These are phyloP conservation scores for Drosophila takahashii DNA, from an alignment of 1,140 invertebrate genomes.

Conservation along the genomic window DNA sequence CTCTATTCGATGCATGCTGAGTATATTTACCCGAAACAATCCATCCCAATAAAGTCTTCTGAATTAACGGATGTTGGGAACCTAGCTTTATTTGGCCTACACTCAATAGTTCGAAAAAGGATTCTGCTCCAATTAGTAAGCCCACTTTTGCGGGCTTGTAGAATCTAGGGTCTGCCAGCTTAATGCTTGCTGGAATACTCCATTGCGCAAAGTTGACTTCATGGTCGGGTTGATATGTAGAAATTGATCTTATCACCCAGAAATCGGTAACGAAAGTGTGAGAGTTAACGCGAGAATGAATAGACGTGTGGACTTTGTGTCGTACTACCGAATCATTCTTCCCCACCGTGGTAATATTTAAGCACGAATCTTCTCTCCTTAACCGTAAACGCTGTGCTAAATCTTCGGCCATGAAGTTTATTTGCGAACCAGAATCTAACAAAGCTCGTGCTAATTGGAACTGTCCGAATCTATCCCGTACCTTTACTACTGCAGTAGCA, in stretches of 20 bases:
- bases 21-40: conserved; percentile 7
- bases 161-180: neutral
- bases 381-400: neutral
- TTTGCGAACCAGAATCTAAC: neutral
- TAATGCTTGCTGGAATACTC: neutral
- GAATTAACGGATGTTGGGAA: neutral
- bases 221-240: neutral
- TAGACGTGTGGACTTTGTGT: neutral
- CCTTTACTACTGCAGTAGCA: neutral
- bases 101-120: conserved; percentile 6
- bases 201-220: neutral
- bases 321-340: neutral
- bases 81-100: conserved; percentile 8
- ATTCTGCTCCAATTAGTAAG: conserved; percentile 1
- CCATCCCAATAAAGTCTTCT: too few relatives aligned
- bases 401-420: neutral
- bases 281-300: neutral
- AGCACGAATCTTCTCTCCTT: neutral
- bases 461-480: neutral
- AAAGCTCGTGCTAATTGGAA: neutral
- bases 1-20: neutral
- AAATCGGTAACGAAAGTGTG: neutral
- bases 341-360: neutral
- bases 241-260: neutral
- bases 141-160: neutral